Percentiles rank a stretch among this genome's conserved stretches.
Evolutionary conservation across 2,888 invertebrate species (phyloP).

Genomic region (Euphydryas editha): DNA sequence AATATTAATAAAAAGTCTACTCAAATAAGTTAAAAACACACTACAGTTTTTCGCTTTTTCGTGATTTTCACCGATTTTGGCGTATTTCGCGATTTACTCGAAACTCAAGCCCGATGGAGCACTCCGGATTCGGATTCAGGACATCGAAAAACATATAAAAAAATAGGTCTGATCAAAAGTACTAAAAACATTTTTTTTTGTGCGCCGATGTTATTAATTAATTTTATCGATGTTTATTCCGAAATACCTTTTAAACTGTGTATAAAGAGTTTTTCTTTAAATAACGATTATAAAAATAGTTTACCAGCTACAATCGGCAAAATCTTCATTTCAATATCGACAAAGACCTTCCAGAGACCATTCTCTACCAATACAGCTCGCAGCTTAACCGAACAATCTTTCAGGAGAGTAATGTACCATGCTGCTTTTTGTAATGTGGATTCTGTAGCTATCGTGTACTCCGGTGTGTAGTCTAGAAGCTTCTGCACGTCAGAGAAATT

Average conservation of each 20-base stretch:
- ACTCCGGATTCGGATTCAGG: too few relatives aligned
- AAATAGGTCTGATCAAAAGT: too few relatives aligned
- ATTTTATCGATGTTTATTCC: too few relatives aligned
- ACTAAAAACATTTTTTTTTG: too few relatives aligned
- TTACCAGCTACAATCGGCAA: constrained; percentile 72
- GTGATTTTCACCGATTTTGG: too few relatives aligned
- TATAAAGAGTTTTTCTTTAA: background rate
- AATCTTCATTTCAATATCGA: constrained; percentile 73
- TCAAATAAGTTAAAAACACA: too few relatives aligned
- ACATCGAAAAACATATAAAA: too few relatives aligned
- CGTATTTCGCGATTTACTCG: too few relatives aligned
- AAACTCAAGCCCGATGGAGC: too few relatives aligned
- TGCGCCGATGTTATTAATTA: too few relatives aligned
- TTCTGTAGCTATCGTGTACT: constrained; percentile 61
- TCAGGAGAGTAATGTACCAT: constrained; percentile 59
- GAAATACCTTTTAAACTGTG: background rate
- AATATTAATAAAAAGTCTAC: too few relatives aligned
- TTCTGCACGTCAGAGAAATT: constrained; percentile 65
- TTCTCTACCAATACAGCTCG: constrained; percentile 52
- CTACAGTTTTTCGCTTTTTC: too few relatives aligned
- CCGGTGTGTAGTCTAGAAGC: constrained; percentile 51
- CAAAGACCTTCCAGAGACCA: constrained; percentile 69
- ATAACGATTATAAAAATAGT: constrained; percentile 4
- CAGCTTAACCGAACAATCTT: constrained; percentile 51
- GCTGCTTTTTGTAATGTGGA: constrained; percentile 62